Conservation (phyloP, 2,888 invertebrate species). For the Lepeophtheirus nordmannii region DNA sequence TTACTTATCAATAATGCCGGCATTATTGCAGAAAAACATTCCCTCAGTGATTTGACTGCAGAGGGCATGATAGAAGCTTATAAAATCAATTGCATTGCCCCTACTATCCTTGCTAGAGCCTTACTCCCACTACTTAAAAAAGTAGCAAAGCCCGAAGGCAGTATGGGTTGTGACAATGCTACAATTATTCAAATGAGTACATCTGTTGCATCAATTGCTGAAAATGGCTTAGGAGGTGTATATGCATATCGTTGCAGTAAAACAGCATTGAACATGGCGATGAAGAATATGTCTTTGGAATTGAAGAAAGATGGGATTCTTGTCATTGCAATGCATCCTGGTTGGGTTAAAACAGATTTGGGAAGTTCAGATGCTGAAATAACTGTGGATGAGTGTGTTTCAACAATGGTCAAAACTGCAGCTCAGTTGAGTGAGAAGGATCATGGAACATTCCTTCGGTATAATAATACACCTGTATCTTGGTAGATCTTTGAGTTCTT, state of each 20-base stretch:
- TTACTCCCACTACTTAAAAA: conserved; percentile 19
- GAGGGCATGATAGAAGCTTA: conserved; percentile 43
- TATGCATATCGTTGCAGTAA: conserved; percentile 17
- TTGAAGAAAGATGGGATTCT: conserved; percentile 56
- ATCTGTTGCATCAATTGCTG: conserved; percentile 11
- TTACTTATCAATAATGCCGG: conserved; percentile 80
- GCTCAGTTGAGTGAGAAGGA: conserved; percentile 46
- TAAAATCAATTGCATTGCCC: conserved; percentile 59
- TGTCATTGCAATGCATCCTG: conserved; percentile 62
- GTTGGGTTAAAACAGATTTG: conserved; percentile 81
- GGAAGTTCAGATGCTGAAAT: conserved; percentile 64
- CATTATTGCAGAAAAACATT: conserved; percentile 31
- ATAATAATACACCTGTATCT: conserved; percentile 52
- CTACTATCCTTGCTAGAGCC: conserved; percentile 47
- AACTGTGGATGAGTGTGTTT: conserved; percentile 50
- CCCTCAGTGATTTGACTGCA: neutral
- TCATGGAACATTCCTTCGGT: conserved; percentile 60
- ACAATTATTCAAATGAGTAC: conserved; percentile 19
- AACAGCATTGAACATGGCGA: conserved; percentile 65
- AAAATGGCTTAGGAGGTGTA: neutral
- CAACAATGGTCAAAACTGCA: conserved; percentile 50
- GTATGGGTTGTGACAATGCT: neutral
- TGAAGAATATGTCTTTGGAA: conserved; percentile 66
- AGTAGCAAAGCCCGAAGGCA: neutral
- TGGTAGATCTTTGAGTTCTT: conserved; percentile 43